These are phyloP conservation scores for Neolamprologus brichardi DNA, from an alignment of 2,113 vertebrate genomes.

Conservation along the genomic window DNA sequence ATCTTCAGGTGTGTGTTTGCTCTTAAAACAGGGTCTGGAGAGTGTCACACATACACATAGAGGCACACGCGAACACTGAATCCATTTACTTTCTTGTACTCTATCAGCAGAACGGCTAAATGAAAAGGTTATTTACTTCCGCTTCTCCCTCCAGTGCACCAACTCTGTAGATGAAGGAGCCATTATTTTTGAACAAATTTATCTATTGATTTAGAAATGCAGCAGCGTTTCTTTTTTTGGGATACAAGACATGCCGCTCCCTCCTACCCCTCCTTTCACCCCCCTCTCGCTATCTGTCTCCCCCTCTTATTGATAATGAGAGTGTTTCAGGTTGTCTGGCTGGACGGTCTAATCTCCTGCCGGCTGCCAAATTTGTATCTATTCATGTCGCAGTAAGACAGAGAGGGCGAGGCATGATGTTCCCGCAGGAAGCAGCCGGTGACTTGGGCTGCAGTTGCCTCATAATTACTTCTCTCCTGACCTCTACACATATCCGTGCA, in stretches of 20 bases:
- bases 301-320: not conserved
- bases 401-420: not conserved
- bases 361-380: constrained; percentile 8
- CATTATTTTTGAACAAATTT: not conserved
- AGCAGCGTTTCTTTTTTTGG: not conserved
- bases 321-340: not conserved
- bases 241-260: not conserved
- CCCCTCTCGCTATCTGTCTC: not conserved
- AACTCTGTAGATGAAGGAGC: not conserved
- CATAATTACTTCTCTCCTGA: constrained; percentile 33
- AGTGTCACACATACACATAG: not conserved
- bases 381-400: constrained; percentile 6
- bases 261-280: not conserved
- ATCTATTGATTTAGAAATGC: not conserved
- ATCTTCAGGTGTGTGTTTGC: not conserved
- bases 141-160: not conserved
- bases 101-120: not conserved
- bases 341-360: constrained; percentile 1
- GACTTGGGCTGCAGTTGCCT: constrained; percentile 9
- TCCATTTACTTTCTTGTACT: not conserved
- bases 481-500: constrained; percentile 6
- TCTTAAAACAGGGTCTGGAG: not conserved
- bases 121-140: not conserved
- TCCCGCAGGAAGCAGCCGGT: constrained; percentile 15
- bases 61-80: not conserved